Evolutionary conservation across 1,140 invertebrate species (phyloP), one percentile per base, ranked within the genome.

Genomic region (Belonocnema kinseyi): DNA sequence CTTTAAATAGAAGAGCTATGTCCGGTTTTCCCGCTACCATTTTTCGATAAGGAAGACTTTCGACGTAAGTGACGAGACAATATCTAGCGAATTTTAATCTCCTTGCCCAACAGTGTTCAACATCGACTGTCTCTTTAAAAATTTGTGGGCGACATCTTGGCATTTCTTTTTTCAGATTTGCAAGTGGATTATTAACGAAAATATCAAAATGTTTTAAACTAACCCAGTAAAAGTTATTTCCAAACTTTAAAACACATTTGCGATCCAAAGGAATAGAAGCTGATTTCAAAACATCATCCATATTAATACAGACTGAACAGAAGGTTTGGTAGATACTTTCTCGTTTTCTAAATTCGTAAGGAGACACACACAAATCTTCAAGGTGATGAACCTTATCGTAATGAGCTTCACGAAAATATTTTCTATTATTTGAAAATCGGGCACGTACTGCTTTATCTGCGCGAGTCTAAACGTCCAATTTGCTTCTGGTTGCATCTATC

Each of bases 11-110:
- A 21, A 90, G 89, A 13, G 90, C 92, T 53, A 88, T 89, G 6
- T 90, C 80, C 16, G 83, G 51, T 21, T 75, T 85, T 12, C 93
- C 93, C 26, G 81, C 86, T 19, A 88, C 82, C 33, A 93, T 81
- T 76, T 81, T 86, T 79, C 91, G 90, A 6, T 85, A 79, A 11
- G 92, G 92, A 61, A 92, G 82, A 78, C 91, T 89, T 50, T 93
- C 90, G 16, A 91, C 91, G 76, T 93, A 94, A 72, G 92, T 93
- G 0, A 94, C 93, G 3, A 93, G 87, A 83, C 94, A 94, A 61
- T 91, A 86, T 0, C 93, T 93, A 78, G 90, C 86, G 85, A 92
- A 90, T 72, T 91, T 91, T 33, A 92, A 79, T 66, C 87, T 81
- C 78, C 80, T 82, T 0, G 73, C 51, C 82, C 81, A 86, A n/a